Conservation (phyloP, 1,140 invertebrate genomes). For the Agrilus planipennis region DNA sequence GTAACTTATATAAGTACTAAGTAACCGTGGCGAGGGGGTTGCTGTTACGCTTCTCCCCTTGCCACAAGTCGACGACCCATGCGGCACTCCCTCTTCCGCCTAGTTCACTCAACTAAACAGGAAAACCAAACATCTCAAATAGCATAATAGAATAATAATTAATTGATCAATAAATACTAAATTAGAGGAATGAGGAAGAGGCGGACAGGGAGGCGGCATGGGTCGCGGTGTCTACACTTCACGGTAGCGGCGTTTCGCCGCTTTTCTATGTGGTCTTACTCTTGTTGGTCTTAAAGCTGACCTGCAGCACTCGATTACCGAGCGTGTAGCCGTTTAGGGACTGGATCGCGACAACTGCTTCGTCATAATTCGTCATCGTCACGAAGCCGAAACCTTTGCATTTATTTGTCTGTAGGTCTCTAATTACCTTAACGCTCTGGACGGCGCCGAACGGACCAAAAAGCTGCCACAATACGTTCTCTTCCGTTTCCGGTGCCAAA, state of each 20-base stretch:
- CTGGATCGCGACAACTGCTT: constrained; percentile 93
- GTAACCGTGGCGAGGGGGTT: no score
- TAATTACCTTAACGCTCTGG: constrained; percentile 94
- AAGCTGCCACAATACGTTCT: constrained; percentile 96
- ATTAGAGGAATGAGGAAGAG: no score
- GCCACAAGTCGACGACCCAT: no score
- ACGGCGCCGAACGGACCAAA: constrained; percentile 99
- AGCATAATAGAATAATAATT: no score
- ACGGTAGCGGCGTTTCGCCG: not conserved
- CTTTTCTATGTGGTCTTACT: constrained; percentile 69
- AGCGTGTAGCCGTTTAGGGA: constrained; percentile 95
- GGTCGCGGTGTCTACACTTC: no score
- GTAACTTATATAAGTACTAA: constrained; percentile 32
- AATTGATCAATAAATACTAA: no score
- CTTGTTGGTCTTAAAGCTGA: constrained; percentile 95
- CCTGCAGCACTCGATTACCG: constrained; percentile 94
- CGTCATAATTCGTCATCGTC: constrained; percentile 99
- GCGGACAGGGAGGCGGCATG: no score
- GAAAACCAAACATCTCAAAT: no score
- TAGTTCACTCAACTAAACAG: no score
- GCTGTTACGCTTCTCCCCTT: no score
- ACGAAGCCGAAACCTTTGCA: constrained; percentile 99
- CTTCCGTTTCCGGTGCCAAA: constrained; percentile 94
- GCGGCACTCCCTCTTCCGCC: no score
- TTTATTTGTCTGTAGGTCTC: constrained; percentile 95